Evolutionary conservation across 2,888 invertebrate species (phyloP).

Genomic region (Omphaloscelis lunosa): DNA sequence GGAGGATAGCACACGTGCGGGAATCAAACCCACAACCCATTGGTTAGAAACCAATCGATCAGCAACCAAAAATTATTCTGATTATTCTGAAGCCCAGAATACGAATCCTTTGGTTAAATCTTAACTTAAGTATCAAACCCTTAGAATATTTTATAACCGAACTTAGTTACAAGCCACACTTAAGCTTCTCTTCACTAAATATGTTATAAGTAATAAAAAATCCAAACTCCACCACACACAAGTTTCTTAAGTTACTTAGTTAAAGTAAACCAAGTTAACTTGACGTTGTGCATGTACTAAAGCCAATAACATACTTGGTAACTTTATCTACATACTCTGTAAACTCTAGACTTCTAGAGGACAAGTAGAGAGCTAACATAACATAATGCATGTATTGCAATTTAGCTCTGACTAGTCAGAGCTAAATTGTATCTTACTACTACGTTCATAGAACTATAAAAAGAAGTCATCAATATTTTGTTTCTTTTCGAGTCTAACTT

Average conservation of each 20-base stretch:
- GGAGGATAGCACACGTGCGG: neutral
- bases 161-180: neutral
- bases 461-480: no score
- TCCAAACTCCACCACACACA: constrained; percentile 27
- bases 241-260: constrained; percentile 42
- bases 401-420: no score
- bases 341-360: neutral
- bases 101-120: neutral
- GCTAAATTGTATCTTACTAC: neutral
- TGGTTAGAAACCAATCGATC: neutral
- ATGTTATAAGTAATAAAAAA: constrained; percentile 38
- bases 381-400: neutral
- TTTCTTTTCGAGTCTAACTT: no score
- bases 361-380: neutral
- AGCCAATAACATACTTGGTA: constrained; percentile 34
- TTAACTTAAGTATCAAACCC: neutral
- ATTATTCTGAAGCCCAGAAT: neutral
- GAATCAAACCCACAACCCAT: neutral
- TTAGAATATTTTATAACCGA: neutral
- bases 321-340: constrained; percentile 19
- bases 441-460: neutral
- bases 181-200: neutral
- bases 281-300: constrained; percentile 31
- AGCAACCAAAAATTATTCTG: neutral
- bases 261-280: constrained; percentile 33